Evolutionary conservation across 2,888 invertebrate genomes (phyloP).

Genomic region (Amitus sp.): DNA sequence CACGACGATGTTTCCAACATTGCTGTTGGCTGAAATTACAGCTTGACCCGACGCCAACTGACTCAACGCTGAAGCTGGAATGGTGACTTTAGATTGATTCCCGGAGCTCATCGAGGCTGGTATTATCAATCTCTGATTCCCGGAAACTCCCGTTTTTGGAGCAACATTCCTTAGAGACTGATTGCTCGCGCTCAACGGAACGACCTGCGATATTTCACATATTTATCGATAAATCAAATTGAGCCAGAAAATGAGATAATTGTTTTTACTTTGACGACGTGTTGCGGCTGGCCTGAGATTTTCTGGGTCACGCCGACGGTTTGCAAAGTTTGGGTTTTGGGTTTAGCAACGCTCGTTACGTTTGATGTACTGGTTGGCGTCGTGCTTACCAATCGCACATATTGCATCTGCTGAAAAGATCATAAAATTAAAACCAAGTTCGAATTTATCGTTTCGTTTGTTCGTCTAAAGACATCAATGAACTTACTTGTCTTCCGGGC

Average conservation of each 20-base stretch:
- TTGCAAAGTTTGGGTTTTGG: constrained; percentile 56
- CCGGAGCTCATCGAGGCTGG: constrained; percentile 59
- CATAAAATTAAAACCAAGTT: too few species aligned
- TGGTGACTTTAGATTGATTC: constrained; percentile 57
- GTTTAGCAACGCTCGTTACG: constrained; percentile 60
- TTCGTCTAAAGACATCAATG: not conserved
- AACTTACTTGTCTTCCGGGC: constrained; percentile 74
- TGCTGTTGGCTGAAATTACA: constrained; percentile 58
- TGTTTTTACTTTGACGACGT: constrained; percentile 57
- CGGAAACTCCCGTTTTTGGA: constrained; percentile 59
- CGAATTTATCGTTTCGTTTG: too few species aligned
- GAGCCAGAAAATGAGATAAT: not conserved
- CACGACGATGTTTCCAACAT: constrained; percentile 69
- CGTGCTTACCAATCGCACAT: constrained; percentile 76
- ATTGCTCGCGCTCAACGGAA: constrained; percentile 57
- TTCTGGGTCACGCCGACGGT: constrained; percentile 60
- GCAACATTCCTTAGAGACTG: constrained; percentile 62
- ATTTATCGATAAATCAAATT: not conserved
- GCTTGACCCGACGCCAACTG: constrained; percentile 64
- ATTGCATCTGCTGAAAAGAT: constrained; percentile 70
- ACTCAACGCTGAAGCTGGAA: constrained; percentile 64
- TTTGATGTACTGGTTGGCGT: constrained; percentile 62
- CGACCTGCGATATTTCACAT: constrained; percentile 54
- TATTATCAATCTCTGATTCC: constrained; percentile 63
- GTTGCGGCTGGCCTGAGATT: constrained; percentile 57